Percentiles rank a stretch among this genome's conserved stretches.
These are phyloP conservation scores for Cryptomyrus ogoouensis DNA, from an alignment of 2,113 vertebrate species.

Conservation along the genomic window DNA sequence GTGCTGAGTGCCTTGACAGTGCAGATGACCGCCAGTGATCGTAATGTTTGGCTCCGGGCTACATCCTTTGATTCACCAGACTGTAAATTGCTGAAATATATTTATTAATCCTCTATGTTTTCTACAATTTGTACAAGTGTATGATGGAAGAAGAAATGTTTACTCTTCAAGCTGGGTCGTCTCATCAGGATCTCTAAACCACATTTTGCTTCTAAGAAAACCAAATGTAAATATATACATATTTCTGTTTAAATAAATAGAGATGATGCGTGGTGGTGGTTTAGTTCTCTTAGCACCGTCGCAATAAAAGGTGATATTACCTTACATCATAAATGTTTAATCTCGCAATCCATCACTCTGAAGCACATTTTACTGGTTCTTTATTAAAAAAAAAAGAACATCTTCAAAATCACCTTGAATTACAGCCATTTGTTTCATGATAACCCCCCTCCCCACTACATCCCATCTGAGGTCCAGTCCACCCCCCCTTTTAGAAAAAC, in stretches of 20 bases:
- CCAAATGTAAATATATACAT: slow-evolving; percentile 53
- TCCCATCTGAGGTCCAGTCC: background rate
- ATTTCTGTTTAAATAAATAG: slow-evolving; percentile 55
- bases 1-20: slow-evolving; percentile 56
- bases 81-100: slow-evolving; percentile 19
- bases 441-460: background rate
- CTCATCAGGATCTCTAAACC: slow-evolving; percentile 24
- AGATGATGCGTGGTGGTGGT: slow-evolving; percentile 22
- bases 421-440: background rate
- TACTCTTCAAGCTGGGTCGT: slow-evolving; percentile 18
- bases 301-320: background rate
- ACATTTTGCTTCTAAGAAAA: slow-evolving; percentile 27
- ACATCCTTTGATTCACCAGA: background rate
- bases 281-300: background rate
- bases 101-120: slow-evolving; percentile 24
- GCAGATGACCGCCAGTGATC: background rate
- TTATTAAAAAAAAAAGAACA: background rate
- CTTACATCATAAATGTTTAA: background rate
- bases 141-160: slow-evolving; percentile 20
- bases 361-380: background rate
- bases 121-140: slow-evolving; percentile 37
- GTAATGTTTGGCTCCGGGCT: slow-evolving; percentile 8
- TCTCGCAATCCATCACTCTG: background rate
- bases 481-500: slow-evolving; percentile 5
- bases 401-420: background rate